Base-by-base conservation (phyloP, 2,888 invertebrate genomes). In the Diarsia mendica region DNA sequence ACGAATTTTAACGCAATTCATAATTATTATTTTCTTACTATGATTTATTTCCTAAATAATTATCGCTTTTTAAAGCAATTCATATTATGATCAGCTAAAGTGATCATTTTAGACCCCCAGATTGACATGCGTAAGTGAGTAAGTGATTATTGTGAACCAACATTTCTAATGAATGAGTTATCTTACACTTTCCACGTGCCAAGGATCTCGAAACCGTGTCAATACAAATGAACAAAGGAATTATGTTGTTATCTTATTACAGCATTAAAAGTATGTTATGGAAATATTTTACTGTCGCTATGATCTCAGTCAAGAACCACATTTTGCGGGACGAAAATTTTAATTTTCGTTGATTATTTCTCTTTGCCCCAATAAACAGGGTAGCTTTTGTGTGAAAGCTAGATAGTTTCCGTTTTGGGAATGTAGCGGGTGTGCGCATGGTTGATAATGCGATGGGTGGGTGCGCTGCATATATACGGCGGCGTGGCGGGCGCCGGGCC, bases 381-480 rank as follows among this genome's bases (percentile, higher is more conserved):
- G 33, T 39, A 20, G 46, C 28, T 49, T n/a, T 15, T 2, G 1
- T 51, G 28, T 44, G 0, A 23, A 11, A n/a, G 10, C 13, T 44
- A n/a, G 5, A 6, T 65, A 23, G 39, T 65, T 65, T 76, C 6
- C 1, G 48, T 58, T 69, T 58, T 53, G 9, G 6, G 15, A 44
- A 4, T 28, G 5, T 15, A 39, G 39, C n/a, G n/a, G 20, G 23
- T 20, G 66, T 75, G 76, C 75, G 81, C 75, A 33, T 72, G 49
- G 71, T 13, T 58, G 48, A 8, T 46, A 4, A 46, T n/a, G 53
- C 13, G 61, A 63, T 44, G 67, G 55, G 51, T 23, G 69, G 3
- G 5, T 55, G 28, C 33, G 44, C 61, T 44, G 66, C 72, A 75
- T 83, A 86, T 83, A 83, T 81, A 83, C 77, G 72, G 49, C 46